Conservation (phyloP, 1,140 invertebrate genomes). For the Bombus cullumanus region DNA sequence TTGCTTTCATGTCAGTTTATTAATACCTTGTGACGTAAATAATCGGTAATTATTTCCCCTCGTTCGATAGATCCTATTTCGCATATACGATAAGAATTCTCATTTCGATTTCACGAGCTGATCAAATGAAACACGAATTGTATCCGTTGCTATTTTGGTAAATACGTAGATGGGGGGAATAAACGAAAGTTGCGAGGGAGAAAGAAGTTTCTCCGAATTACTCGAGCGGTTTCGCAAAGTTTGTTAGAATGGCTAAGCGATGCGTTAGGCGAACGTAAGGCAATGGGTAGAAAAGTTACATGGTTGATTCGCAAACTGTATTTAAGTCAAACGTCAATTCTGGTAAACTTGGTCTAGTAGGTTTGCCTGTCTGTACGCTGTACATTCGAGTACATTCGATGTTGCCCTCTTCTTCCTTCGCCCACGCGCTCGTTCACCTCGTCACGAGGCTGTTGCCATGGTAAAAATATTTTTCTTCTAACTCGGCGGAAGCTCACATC, state of each 20-base stretch:
- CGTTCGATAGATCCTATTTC: background rate
- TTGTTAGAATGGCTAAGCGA: background rate
- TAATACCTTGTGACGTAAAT: background rate
- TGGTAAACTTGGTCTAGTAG: conserved; percentile 16
- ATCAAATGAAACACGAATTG: background rate
- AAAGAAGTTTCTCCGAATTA: background rate
- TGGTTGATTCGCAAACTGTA: conserved; percentile 12
- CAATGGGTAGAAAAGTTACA: conserved; percentile 10
- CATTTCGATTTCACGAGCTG: background rate
- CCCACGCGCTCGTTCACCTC: too few relatives aligned
- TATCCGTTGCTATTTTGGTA: background rate
- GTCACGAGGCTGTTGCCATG: background rate
- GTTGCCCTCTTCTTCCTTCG: too few relatives aligned
- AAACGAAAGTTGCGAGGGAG: background rate
- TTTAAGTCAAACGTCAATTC: conserved; percentile 39
- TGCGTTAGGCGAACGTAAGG: background rate
- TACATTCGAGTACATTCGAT: background rate
- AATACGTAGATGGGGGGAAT: background rate
- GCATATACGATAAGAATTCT: background rate
- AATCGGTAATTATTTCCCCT: background rate
- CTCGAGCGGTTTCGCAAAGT: background rate
- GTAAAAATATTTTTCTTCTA: conserved; percentile 23
- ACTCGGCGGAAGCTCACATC: background rate
- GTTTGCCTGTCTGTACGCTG: conserved; percentile 9
- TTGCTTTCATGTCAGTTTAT: background rate